Base-by-base conservation (phyloP, 2,888 invertebrate genomes). In the Eueremaeus valkanovi region DNA sequence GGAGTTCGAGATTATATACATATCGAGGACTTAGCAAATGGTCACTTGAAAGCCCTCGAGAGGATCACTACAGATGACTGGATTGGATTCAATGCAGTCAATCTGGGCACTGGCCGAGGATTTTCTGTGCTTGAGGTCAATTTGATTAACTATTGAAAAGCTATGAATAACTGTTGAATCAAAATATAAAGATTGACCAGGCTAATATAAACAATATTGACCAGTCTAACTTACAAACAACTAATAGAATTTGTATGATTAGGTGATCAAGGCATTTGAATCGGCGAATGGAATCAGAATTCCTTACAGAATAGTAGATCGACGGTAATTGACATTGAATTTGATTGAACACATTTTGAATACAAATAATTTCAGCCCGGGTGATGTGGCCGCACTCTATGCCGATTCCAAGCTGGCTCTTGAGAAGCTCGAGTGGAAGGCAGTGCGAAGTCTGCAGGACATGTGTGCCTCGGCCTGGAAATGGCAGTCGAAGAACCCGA, bases 401-500 rank as follows among this genome's bases (percentile, higher is more conserved):
- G 92, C 95, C 0, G 92, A 95, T 84, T 89, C 92, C 40, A 85
- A 86, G 36, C 84, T 92, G 77, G 92, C 95, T 1, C 87, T 88
- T 75, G 85, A 87, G 76, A 89, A 93, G 81, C 85, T 97, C 0
- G 87, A 88, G n/a, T 96, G 96, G 95, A 86, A 87, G 33, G 91
- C 94, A 24, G 87, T 86, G n/a, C 88, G 88, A 82, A 87, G 87
- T 77, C 85, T 95, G 5, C 85, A 88, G 16, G 91, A 92, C 79
- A 95, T 95, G 93, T 95, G 95, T 88, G 86, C 84, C 87, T 93
- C 94, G 82, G 88, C 92, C 0, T 95, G 94, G 94, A 87, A 87
- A 73, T 95, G 94, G 94, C 94, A 95, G 83, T 88, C 88, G 73
- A 85, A 85, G 73, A 91, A 95, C 85, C 93, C 94, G 0, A 75